Conservation (phyloP, 2,797 vertebrate species). For the Lacerta viridis region DNA sequence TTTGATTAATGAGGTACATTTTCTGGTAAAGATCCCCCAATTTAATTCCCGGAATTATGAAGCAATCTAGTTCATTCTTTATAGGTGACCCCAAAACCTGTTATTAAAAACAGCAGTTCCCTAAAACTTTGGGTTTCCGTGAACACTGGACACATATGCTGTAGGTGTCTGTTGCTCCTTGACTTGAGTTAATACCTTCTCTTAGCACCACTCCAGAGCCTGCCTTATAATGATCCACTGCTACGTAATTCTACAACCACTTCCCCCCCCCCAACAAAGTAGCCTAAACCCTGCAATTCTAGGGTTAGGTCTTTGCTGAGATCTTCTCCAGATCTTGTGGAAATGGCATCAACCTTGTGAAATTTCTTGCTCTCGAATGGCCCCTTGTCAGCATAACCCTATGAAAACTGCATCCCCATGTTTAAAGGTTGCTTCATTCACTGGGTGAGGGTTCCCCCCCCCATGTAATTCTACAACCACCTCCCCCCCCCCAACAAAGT, state of each 20-base stretch:
- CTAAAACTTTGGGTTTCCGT: constrained; percentile 5
- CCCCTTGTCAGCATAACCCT: background rate
- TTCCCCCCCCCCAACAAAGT: background rate
- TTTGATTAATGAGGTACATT: constrained; percentile 30
- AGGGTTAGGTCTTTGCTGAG: background rate
- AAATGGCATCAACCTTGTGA: background rate
- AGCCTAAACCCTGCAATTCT: background rate
- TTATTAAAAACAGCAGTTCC: background rate
- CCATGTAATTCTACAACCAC: background rate
- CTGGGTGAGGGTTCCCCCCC: background rate
- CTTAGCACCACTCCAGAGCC: background rate
- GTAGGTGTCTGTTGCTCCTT: background rate
- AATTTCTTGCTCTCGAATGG: background rate
- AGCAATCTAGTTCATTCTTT: constrained; percentile 28
- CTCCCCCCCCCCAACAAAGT: background rate
- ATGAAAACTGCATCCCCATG: background rate
- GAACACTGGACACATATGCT: background rate
- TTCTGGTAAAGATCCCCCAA: constrained; percentile 26
- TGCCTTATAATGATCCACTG: too few species aligned
- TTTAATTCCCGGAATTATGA: constrained; percentile 10
- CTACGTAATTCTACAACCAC: background rate
- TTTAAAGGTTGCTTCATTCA: background rate
- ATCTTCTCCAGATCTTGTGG: background rate
- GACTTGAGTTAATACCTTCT: background rate
- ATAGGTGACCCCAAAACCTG: constrained; percentile 1